Evolutionary conservation across 2,888 invertebrate genomes (phyloP).

Genomic region (Volucella zonaria): DNA sequence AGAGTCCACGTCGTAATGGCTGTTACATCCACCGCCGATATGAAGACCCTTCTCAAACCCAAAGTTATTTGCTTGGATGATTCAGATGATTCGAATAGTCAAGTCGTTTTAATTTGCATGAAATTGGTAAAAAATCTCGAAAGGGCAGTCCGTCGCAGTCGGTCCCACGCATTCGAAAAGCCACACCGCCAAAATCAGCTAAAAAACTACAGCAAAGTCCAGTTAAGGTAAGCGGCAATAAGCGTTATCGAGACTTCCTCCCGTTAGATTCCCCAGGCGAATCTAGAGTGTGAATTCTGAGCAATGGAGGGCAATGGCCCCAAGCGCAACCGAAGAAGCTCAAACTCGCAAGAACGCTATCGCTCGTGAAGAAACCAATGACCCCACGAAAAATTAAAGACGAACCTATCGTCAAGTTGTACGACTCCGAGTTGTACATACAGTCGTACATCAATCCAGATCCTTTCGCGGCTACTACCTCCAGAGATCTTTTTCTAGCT

Average conservation of each 20-base stretch:
- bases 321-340: slow-evolving; percentile 78
- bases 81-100: slow-evolving; percentile 78
- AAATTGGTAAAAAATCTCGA: slow-evolving; percentile 76
- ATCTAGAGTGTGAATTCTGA: slow-evolving; percentile 76
- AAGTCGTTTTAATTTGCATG: slow-evolving; percentile 81
- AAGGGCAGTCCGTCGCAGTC: slow-evolving; percentile 73
- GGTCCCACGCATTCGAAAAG: neutral
- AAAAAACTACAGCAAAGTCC: slow-evolving; percentile 53
- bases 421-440: slow-evolving; percentile 81
- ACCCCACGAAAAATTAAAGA: slow-evolving; percentile 78
- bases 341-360: slow-evolving; percentile 77
- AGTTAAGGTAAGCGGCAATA: slow-evolving; percentile 37
- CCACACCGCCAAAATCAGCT: slow-evolving; percentile 34
- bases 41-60: slow-evolving; percentile 45
- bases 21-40: neutral
- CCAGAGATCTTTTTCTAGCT: slow-evolving; percentile 87
- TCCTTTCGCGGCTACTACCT: slow-evolving; percentile 84
- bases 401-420: slow-evolving; percentile 77
- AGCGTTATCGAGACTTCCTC: slow-evolving; percentile 68
- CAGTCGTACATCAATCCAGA: slow-evolving; percentile 83
- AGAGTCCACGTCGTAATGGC: slow-evolving; percentile 77
- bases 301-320: slow-evolving; percentile 77
- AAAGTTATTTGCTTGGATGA: slow-evolving; percentile 58
- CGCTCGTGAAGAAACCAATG: slow-evolving; percentile 78
- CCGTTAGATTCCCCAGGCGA: slow-evolving; percentile 71